Evolutionary conservation across 2,113 vertebrate genomes (phyloP), one percentile per base, ranked within the genome.

Genomic region (Manacus vitellinus): DNA sequence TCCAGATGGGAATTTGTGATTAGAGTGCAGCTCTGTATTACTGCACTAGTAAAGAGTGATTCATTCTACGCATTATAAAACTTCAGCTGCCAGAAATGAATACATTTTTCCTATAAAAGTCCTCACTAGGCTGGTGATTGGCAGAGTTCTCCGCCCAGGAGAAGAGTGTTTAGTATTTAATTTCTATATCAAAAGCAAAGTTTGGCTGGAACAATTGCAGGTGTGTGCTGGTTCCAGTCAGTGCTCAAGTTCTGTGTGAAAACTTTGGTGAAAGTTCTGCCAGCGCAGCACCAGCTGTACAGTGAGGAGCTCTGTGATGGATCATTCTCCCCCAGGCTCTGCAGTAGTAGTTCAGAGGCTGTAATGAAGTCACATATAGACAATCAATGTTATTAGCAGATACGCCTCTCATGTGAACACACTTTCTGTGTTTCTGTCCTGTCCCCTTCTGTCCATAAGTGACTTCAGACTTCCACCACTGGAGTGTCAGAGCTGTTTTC

Each of bases 21-120:
- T 91, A 85, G 9, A 71, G 54, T 28, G 5, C 35, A 92, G 70
- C 49, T 92, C n/a, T 77, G 52, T 94, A 59, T 92, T 94, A 56
- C 47, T 86, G 27, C 87, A 81, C 51, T 82, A 85, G 85, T 94
- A 97, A 96, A 94, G 91, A 89, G 43, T 92, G 89, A 97, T 55
- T 96, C 81, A 91, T 77, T 86, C 61, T 77, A 92, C 30, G 44
- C 72, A 55, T 95, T 94, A 72, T 54, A 94, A 91, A 97, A 89
- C 55, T 58, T 68, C n/a, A 55, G 19, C n/a, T 80, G 33, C 25
- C 62, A 82, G 44, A 94, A 93, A 86, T 62, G 23, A 91, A 93
- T 78, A 68, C 8, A 75, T 92, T 94, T 96, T 84, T 93, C 52
- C 68, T 67, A 61, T 33, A 72, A 46, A 83, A 84, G 39, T 93